Evolutionary conservation across 2,888 invertebrate species (phyloP), one percentile per base, ranked within the genome.

Genomic region (Pomacea canaliculata): DNA sequence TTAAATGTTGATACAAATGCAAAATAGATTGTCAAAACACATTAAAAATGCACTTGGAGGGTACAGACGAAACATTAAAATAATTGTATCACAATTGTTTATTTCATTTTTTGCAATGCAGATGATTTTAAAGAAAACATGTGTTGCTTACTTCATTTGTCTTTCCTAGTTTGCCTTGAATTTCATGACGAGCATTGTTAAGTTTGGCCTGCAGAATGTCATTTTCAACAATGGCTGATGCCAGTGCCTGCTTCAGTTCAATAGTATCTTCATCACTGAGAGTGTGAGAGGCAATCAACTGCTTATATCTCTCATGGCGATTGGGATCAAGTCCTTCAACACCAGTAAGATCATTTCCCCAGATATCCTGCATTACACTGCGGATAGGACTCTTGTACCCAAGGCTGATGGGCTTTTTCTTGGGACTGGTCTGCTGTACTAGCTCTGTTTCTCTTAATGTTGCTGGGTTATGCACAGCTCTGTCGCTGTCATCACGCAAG

Each of bases 171-270:
- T 87, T 86, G 37, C 82, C 83, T 46, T 85, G 83, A 70, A 88
- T 85, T 74, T 88, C 88, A 66, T 79, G 76, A 72, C 83, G 85
- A 16, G 86, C 85, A 78, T 86, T 88, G 79, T 81, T 84, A 19
- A 88, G 79, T 78, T 85, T 87, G 59, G 87, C 85, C 70, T 84
- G 84, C 63, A 88, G 75, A 71, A 88, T 85, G 75, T 88, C 86
- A 78, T 87, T 83, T 81, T 88, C 88, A 62, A 86, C 83, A 65
- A 87, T 81, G 48, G 85, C 84, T 49, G 85, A 85, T 59, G 87
- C 88, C 63, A 88, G 81, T 37, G 87, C 85, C 78, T 87, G 85
- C 79, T 88, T 88, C 48, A 88, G 76, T 78, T 88, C 86, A 73
- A 86, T 80, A 51, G 85, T 81, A 37, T 86, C 86, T 68, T 81